These are phyloP conservation scores for Pandemis heparana DNA, from an alignment of 2,888 invertebrate species.

Conservation along the genomic window DNA sequence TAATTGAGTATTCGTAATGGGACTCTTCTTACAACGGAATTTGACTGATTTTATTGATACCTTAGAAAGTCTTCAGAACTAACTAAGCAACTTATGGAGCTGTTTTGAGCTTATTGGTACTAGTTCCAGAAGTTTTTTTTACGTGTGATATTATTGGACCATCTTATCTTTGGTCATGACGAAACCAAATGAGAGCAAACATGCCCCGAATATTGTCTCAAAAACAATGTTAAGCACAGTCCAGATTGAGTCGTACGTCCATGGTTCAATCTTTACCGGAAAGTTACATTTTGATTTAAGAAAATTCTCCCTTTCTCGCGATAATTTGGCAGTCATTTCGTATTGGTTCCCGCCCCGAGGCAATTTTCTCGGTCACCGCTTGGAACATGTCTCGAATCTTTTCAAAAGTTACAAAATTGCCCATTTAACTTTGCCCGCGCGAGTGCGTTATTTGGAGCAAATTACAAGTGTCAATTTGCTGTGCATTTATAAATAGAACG, in stretches of 20 bases:
- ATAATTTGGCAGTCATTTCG: conserved; percentile 37
- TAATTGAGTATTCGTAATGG: no score
- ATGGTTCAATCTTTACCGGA: not conserved
- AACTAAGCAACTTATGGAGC: no score
- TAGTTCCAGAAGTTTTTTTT: no score
- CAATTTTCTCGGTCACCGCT: conserved; percentile 35
- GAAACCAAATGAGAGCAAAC: not conserved
- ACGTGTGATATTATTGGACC: no score
- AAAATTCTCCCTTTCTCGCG: conserved; percentile 26
- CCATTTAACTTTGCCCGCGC: no score
- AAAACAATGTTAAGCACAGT: not conserved
- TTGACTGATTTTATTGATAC: no score
- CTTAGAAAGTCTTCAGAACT: no score
- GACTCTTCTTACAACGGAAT: no score
- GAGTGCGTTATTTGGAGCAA: conserved; percentile 12
- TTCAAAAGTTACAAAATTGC: no score
- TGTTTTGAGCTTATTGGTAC: no score
- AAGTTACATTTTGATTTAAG: conserved; percentile 23
- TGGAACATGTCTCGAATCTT: conserved; percentile 31
- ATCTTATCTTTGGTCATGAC: no score
- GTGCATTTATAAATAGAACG: conserved; percentile 58
- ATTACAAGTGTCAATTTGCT: conserved; percentile 13
- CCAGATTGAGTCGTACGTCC: not conserved
- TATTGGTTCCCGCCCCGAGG: conserved; percentile 30
- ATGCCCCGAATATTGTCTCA: not conserved